These are phyloP conservation scores for Aradus depressus DNA, from an alignment of 2,888 invertebrate genomes.

Conservation along the genomic window DNA sequence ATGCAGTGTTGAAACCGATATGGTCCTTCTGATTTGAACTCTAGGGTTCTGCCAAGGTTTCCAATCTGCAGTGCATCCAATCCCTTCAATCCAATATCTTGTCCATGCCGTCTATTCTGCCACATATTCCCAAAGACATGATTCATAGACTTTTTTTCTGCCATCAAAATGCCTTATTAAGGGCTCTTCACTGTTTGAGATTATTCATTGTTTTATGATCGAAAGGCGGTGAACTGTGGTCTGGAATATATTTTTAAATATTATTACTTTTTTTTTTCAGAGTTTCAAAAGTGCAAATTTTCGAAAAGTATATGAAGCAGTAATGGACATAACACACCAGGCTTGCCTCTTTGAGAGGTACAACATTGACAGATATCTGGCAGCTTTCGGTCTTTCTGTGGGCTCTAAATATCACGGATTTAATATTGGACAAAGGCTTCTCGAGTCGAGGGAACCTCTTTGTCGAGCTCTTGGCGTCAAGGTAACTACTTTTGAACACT, in stretches of 20 bases:
- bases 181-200: too few species aligned
- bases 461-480: slow-evolving; percentile 15
- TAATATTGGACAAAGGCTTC: slow-evolving; percentile 18
- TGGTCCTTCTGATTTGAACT: too few species aligned
- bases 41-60: too few species aligned
- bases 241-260: not conserved
- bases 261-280: slow-evolving; percentile 4
- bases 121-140: too few species aligned
- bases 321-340: slow-evolving; percentile 8
- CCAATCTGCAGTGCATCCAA: too few species aligned
- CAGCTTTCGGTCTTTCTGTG: slow-evolving; percentile 24
- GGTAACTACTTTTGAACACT: too few species aligned
- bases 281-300: slow-evolving; percentile 9
- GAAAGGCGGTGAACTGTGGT: not conserved
- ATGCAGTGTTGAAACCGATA: too few species aligned
- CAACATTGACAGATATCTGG: slow-evolving; percentile 18
- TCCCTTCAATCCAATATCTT: too few species aligned
- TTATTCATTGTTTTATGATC: not conserved
- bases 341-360: slow-evolving; percentile 22
- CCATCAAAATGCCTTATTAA: too few species aligned
- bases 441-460: slow-evolving; percentile 21
- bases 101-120: too few species aligned
- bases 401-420: slow-evolving; percentile 22
- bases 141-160: too few species aligned
- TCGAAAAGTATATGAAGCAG: slow-evolving; percentile 12